Evolutionary conservation across 2,797 vertebrate species (phyloP).

Genomic region (Hemibagrus guttatus): DNA sequence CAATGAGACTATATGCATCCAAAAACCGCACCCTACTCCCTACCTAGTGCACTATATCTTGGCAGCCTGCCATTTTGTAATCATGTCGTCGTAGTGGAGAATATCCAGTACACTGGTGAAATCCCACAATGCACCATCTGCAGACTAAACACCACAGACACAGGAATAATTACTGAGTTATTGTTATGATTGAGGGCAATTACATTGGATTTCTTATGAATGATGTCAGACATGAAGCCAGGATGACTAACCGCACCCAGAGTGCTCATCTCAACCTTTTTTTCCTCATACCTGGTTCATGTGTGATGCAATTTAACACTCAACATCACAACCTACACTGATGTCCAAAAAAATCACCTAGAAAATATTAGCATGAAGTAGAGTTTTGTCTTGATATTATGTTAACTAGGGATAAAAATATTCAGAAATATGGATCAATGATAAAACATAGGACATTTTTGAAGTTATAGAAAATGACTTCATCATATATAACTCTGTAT

Average conservation of each 20-base stretch:
- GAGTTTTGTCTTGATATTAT: background rate
- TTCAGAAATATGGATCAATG: background rate
- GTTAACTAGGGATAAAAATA: background rate
- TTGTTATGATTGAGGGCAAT: slow-evolving; percentile 32
- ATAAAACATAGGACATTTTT: background rate
- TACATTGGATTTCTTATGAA: slow-evolving; percentile 18
- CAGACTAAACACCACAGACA: slow-evolving; percentile 25
- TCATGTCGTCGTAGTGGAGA: slow-evolving; percentile 23
- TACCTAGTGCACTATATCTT: slow-evolving; percentile 11
- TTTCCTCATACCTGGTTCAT: background rate
- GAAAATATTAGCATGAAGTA: background rate
- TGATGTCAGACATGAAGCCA: slow-evolving; percentile 18
- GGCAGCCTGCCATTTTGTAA: slow-evolving; percentile 26
- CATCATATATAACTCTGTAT: too few relatives aligned
- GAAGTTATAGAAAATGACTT: background rate
- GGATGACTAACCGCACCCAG: slow-evolving; percentile 7
- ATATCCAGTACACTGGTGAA: slow-evolving; percentile 5
- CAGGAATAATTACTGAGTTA: slow-evolving; percentile 27
- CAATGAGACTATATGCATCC: background rate
- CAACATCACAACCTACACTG: background rate
- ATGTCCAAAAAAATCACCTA: background rate
- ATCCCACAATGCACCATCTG: slow-evolving; percentile 32
- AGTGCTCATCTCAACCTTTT: background rate
- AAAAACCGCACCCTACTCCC: background rate
- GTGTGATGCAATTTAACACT: background rate